A percentile compares a stretch with the other conserved stretches of the same genome.
Conservation (phyloP, 2,113 vertebrate genomes). For the Regulus satrapa region DNA sequence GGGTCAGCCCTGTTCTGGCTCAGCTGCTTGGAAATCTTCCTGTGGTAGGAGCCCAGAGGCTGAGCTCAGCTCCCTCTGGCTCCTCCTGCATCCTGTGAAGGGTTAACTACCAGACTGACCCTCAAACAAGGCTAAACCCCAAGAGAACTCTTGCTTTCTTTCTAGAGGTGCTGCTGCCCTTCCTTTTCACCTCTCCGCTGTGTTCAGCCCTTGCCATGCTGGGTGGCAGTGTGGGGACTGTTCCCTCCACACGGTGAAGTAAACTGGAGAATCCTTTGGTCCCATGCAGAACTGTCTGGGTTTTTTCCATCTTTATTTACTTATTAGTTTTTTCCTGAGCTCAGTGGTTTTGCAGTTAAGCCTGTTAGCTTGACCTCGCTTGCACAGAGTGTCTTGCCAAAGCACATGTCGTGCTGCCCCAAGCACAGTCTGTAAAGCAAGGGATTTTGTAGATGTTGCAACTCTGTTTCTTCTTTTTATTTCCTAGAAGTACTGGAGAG, state of each 20-base stretch:
- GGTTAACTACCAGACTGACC: background rate
- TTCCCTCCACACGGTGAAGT: background rate
- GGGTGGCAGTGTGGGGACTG: rapidly evolving
- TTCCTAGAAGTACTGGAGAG: slow-evolving; percentile 28
- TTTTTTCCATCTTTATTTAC: background rate
- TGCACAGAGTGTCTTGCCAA: slow-evolving; percentile 43
- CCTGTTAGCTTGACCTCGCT: background rate
- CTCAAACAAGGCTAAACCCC: background rate
- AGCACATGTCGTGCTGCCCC: slow-evolving; percentile 57
- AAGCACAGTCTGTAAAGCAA: background rate
- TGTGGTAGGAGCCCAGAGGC: background rate
- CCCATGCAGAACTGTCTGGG: background rate
- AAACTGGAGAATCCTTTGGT: background rate
- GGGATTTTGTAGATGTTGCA: slow-evolving; percentile 57
- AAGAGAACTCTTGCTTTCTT: background rate
- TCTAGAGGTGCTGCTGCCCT: background rate
- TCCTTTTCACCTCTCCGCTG: background rate
- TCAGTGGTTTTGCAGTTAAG: slow-evolving; percentile 43
- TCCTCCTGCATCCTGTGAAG: background rate
- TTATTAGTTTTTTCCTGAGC: slow-evolving; percentile 11
- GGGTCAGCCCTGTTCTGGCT: background rate
- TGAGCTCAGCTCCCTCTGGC: background rate
- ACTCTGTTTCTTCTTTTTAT: background rate
- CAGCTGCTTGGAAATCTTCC: background rate
- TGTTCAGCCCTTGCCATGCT: rapidly evolving